A percentile compares a stretch with the other conserved stretches of the same genome.
Evolutionary conservation across 1,140 invertebrate species (phyloP).

Genomic region (Paraescarpia echinospica): DNA sequence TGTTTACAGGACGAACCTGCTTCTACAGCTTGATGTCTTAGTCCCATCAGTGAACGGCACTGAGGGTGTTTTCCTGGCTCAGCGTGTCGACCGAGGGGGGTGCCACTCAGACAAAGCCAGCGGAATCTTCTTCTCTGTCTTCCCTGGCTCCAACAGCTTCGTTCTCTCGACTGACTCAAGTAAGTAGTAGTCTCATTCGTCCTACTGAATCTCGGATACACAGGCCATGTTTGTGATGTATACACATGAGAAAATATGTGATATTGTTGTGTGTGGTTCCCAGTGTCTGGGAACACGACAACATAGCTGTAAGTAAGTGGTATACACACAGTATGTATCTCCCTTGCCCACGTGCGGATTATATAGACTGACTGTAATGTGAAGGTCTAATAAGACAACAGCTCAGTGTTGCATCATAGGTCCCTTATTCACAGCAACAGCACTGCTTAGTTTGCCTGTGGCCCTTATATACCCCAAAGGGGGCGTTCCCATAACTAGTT

Average conservation of each 20-base stretch:
- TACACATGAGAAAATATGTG: background rate
- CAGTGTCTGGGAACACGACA: no score
- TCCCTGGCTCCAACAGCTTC: background rate
- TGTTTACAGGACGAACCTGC: slow-evolving; percentile 39
- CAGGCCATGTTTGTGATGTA: background rate
- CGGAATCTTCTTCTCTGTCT: slow-evolving; percentile 31
- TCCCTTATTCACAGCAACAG: no score
- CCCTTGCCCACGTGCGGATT: no score
- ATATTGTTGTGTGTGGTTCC: no score
- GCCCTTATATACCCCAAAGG: no score
- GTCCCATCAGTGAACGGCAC: slow-evolving; percentile 41
- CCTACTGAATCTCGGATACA: background rate
- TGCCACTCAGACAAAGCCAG: slow-evolving; percentile 23
- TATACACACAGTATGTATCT: no score
- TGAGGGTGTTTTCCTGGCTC: slow-evolving; percentile 48
- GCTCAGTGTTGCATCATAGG: no score
- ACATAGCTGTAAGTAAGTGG: no score
- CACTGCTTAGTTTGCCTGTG: no score
- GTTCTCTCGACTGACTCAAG: slow-evolving; percentile 26
- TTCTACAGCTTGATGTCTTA: slow-evolving; percentile 38
- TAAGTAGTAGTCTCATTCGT: slow-evolving; percentile 12
- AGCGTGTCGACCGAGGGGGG: slow-evolving; percentile 33
- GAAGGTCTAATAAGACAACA: no score
- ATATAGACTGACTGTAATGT: no score
- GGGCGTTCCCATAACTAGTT: no score